Conservation (phyloP, 2,113 vertebrate genomes). For the Eupsittula cactorum region DNA sequence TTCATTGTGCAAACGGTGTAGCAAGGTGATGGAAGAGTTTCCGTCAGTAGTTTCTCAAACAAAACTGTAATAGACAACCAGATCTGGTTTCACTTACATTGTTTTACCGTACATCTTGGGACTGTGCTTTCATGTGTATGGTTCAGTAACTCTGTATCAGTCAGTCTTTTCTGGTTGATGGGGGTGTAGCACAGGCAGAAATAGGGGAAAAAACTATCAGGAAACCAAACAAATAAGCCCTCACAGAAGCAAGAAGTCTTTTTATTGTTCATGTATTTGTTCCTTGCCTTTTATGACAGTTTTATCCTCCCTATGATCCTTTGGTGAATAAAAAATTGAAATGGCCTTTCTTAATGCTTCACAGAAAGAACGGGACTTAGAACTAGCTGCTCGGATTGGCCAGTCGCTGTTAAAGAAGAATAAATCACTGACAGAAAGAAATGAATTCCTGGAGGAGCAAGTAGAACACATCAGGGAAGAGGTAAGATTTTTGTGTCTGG, state of each 20-base stretch:
- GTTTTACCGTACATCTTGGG: not conserved
- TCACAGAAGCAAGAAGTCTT: not conserved
- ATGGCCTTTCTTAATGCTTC: not conserved
- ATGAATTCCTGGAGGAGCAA: constrained; percentile 93
- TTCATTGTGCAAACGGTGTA: not conserved
- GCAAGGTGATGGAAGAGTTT: not conserved
- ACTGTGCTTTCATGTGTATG: not conserved
- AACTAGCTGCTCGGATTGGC: constrained; percentile 95
- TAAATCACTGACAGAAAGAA: constrained; percentile 92
- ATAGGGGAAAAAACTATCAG: not conserved
- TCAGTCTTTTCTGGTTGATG: not conserved
- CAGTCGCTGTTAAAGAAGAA: constrained; percentile 98
- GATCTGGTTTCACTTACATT: not conserved
- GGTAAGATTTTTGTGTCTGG: constrained; percentile 68
- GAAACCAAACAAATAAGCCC: accelerated
- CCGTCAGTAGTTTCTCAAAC: not conserved
- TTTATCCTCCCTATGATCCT: not conserved
- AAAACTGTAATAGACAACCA: not conserved
- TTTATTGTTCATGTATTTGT: not conserved
- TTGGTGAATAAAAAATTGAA: not conserved
- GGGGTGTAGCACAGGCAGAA: not conserved
- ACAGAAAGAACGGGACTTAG: constrained; percentile 98
- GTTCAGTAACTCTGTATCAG: not conserved
- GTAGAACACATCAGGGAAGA: constrained; percentile 96
- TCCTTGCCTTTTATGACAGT: not conserved